Evolutionary conservation across 2,113 vertebrate genomes (phyloP).

Genomic region (Lathamus discolor): DNA sequence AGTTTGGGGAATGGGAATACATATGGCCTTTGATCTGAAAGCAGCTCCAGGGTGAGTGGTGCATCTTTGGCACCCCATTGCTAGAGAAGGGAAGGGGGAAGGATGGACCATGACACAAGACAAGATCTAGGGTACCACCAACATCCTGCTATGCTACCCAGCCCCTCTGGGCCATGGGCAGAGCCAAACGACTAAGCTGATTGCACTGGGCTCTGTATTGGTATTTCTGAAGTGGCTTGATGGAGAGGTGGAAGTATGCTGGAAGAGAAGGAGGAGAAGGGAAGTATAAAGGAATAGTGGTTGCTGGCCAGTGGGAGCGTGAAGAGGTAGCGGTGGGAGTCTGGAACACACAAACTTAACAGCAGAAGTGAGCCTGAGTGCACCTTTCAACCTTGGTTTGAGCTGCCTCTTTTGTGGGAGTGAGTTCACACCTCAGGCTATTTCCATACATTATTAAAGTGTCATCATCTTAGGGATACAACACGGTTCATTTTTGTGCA

Average conservation of each 20-base stretch:
- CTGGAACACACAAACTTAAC: not conserved
- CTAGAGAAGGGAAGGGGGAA: not conserved
- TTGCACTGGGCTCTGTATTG: not conserved
- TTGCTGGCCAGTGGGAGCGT: not conserved
- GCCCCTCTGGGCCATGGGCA: not conserved
- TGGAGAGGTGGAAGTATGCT: not conserved
- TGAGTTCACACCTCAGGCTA: not conserved
- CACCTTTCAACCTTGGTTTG: not conserved
- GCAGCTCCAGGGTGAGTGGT: not conserved
- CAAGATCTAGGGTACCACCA: not conserved
- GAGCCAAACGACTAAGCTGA: rapidly evolving
- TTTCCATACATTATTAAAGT: not conserved
- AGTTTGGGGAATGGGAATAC: not conserved
- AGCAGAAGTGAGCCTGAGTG: not conserved
- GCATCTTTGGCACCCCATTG: not conserved
- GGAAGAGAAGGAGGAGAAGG: not conserved
- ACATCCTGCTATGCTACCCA: rapidly evolving
- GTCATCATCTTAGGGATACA: not conserved
- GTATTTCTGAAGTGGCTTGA: not conserved
- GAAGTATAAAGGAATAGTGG: not conserved
- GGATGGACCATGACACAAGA: not conserved
- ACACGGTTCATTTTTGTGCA: not conserved
- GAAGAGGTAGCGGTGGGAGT: not conserved
- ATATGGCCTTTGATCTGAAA: not conserved
- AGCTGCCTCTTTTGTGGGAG: not conserved